phyloP scores from a whole-genome alignment of 2,888 invertebrate species.

The Euphydryas editha region DNA sequence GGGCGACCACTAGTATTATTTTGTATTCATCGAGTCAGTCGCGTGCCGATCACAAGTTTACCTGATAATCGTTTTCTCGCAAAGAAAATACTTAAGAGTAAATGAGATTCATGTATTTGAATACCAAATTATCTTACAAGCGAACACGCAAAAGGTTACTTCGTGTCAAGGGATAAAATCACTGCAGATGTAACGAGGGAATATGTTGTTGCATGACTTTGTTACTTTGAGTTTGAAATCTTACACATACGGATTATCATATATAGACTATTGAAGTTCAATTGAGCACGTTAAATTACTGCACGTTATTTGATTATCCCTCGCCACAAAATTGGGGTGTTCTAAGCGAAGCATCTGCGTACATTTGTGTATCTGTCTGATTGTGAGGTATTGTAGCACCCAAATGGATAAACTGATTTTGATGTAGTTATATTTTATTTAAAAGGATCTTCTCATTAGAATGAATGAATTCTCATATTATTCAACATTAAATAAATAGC shows the following conservation, averaged over 20 bases:
- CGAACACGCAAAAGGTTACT: slow-evolving; percentile 35
- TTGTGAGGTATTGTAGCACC: too few relatives aligned
- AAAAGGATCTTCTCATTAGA: too few relatives aligned
- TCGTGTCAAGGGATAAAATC: slow-evolving; percentile 27
- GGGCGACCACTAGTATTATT: too few relatives aligned
- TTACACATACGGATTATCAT: not conserved
- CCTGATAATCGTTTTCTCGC: slow-evolving; percentile 32
- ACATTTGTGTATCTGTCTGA: too few relatives aligned
- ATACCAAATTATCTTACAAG: slow-evolving; percentile 29
- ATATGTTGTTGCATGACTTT: not conserved
- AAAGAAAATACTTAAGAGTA: slow-evolving; percentile 32
- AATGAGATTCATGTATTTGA: slow-evolving; percentile 31
- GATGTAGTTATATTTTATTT: too few relatives aligned
- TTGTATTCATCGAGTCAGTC: slow-evolving; percentile 28
- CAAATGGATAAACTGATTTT: too few relatives aligned
- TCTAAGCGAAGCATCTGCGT: too few relatives aligned
- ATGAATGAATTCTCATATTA: too few relatives aligned
- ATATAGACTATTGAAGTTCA: not conserved
- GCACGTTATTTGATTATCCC: too few relatives aligned
- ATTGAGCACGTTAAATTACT: not conserved
- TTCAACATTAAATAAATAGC: too few relatives aligned
- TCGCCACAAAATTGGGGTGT: too few relatives aligned
- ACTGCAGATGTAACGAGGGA: slow-evolving; percentile 6
- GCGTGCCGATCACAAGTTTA: slow-evolving; percentile 32
- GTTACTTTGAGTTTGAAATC: not conserved